Evolutionary conservation across 2,113 vertebrate species (phyloP), one percentile per base, ranked within the genome.

Genomic region (Lampris incognitus): DNA sequence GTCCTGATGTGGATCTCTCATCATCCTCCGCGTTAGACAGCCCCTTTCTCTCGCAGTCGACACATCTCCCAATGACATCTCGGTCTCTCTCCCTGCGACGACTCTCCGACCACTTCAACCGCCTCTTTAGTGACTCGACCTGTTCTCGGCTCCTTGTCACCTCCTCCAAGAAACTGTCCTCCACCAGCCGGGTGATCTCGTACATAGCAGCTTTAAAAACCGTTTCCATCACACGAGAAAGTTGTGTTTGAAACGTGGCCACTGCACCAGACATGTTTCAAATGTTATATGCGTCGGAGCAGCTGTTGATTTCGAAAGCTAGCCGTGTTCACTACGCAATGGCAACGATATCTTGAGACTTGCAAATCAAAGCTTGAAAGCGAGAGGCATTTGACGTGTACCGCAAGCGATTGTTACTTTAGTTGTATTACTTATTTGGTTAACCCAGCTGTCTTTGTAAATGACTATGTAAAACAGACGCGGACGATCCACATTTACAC

Each of bases 121-220:
- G 67, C 78, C 90, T 93, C 65, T 92, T 90, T 42, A 95, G 83
- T 39, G 92, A 74, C 62, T 94, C 93, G 1, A 94, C 91, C 67
- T 95, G 93, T 64, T 94, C 90, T 39, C 90, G 84, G 74, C 91
- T 94, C 5, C 92, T 89, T 0, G 91, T 92, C 5, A 94, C 82
- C 69, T 94, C 94, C 1, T 93, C 92, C 71, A 94, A 9, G 69
- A 95, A 95, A 46, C 92, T 94, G 38, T 93, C 94, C 76, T 94
- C 93, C 66, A 94, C 94, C 81, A 93, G 78, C 41, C 94, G 84
- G 46, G 92, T 94, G 81, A 95, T 94, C 66, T 95, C 94, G 60
- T 91, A 95, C 85, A 95, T 94, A n/a, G 94, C 94, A 38, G 94
- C 94, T 60, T 95, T 94, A 71, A 95, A 95, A 0, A 95, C 94